Evolutionary conservation across 2,888 invertebrate species (phyloP).

Genomic region (Nycteola revayana): DNA sequence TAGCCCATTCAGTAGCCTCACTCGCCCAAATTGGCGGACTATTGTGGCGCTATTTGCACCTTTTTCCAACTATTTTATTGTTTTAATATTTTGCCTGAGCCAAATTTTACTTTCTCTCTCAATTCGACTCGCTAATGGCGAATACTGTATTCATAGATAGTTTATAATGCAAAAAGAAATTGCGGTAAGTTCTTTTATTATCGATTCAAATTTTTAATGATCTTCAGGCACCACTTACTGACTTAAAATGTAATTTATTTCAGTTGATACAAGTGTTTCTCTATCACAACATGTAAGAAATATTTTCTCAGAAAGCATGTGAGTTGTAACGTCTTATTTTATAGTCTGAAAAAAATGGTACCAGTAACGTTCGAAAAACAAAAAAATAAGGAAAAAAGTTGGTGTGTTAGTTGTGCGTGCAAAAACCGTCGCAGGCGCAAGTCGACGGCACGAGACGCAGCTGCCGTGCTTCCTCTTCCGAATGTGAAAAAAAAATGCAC

Average conservation of each 20-base stretch:
- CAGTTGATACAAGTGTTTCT: no score
- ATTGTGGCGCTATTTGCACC: slow-evolving; percentile 35
- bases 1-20: slow-evolving; percentile 51
- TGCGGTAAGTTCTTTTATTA: no score
- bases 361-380: slow-evolving; percentile 49
- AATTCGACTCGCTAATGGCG: no score
- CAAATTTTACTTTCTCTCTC: neutral
- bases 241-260: neutral
- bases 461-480: slow-evolving; percentile 78
- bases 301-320: slow-evolving; percentile 29
- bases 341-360: slow-evolving; percentile 29
- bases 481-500: slow-evolving; percentile 46
- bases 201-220: no score
- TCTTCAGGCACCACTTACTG: no score
- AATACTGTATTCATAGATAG: no score
- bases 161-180: no score
- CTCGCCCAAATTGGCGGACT: slow-evolving; percentile 42
- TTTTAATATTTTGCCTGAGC: slow-evolving; percentile 11
- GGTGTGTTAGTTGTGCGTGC: slow-evolving; percentile 60
- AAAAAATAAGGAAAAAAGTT: slow-evolving; percentile 47
- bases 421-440: slow-evolving; percentile 61
- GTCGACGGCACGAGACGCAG: slow-evolving; percentile 73
- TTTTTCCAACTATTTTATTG: slow-evolving; percentile 23
- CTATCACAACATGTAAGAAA: slow-evolving; percentile 7
- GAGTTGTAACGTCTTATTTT: slow-evolving; percentile 34